Evolutionary conservation across 2,113 vertebrate species (phyloP).

Genomic region (Beaufortia kweichowensis): DNA sequence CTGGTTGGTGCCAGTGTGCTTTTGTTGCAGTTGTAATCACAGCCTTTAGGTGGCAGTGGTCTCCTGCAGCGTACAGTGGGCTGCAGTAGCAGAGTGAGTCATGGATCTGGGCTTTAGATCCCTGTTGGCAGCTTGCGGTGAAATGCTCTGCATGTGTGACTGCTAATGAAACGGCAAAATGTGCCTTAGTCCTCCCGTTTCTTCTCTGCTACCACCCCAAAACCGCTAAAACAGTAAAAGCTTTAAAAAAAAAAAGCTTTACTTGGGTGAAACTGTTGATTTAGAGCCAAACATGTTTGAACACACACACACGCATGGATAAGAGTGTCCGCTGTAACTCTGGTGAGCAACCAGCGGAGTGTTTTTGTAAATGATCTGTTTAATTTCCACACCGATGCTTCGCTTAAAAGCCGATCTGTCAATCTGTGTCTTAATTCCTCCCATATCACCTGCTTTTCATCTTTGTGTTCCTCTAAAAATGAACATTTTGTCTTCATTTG

Average conservation of each 20-base stretch:
- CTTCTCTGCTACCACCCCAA: background rate
- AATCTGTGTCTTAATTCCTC: background rate
- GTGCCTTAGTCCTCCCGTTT: slow-evolving; percentile 7
- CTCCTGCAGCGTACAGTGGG: background rate
- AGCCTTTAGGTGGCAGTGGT: slow-evolving; percentile 50
- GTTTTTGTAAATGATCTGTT: slow-evolving; percentile 8
- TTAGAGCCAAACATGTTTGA: background rate
- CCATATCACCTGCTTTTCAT: background rate
- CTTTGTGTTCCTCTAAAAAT: background rate
- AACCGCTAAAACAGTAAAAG: no score
- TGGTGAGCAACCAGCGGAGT: background rate
- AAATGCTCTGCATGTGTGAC: slow-evolving; percentile 50
- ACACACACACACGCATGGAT: background rate
- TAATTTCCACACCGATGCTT: slow-evolving; percentile 9
- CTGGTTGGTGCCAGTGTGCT: background rate
- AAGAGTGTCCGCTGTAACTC: background rate
- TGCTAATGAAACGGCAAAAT: slow-evolving; percentile 47
- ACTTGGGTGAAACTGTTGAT: slow-evolving; percentile 1
- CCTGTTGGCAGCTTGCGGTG: slow-evolving; percentile 41
- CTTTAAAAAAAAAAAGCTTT: slow-evolving; percentile 32
- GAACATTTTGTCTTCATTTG: background rate
- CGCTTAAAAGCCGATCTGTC: slow-evolving; percentile 17
- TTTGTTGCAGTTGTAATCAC: background rate
- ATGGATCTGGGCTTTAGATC: slow-evolving; percentile 48
- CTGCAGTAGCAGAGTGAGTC: slow-evolving; percentile 41